phyloP scores from a whole-genome alignment of 2,797 vertebrate species.

The Siniperca scherzeri region DNA sequence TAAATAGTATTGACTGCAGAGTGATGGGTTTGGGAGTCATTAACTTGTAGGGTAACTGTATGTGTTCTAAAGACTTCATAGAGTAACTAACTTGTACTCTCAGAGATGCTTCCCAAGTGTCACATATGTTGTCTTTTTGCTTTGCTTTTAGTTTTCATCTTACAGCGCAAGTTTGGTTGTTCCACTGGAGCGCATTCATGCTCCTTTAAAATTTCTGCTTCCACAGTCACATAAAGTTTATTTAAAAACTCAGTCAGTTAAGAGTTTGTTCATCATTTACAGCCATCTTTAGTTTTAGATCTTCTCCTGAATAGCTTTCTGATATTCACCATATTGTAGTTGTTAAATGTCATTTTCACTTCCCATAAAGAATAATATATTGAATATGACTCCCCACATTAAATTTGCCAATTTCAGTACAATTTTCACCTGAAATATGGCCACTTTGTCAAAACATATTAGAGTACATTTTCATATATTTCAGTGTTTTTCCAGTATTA shows the following conservation, averaged over 20 bases:
- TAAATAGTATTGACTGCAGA: not conserved
- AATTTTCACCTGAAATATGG: not conserved
- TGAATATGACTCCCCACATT: conserved; percentile 1
- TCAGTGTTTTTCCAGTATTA: not conserved
- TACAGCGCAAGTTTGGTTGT: not conserved
- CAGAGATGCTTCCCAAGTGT: conserved; percentile 14
- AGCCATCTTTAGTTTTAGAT: not conserved
- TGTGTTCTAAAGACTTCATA: conserved; percentile 8
- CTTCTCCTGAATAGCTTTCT: not conserved
- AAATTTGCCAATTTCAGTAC: conserved; percentile 15
- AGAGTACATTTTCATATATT: not conserved
- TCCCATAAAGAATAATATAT: conserved; percentile 15
- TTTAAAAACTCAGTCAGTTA: not conserved
- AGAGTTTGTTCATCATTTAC: not conserved
- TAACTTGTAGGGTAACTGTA: conserved; percentile 11
- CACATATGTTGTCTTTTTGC: conserved; percentile 4
- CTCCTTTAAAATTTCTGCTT: not conserved
- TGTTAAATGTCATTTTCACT: not conserved
- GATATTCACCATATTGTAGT: not conserved
- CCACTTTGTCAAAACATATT: not conserved
- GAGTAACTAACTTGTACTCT: conserved; percentile 29
- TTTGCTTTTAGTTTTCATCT: conserved; percentile 30
- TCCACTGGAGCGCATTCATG: not conserved
- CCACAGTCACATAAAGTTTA: not conserved
- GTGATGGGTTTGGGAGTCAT: not conserved